These are phyloP conservation scores for Vimba vimba DNA, from an alignment of 2,113 vertebrate genomes.

Conservation along the genomic window DNA sequence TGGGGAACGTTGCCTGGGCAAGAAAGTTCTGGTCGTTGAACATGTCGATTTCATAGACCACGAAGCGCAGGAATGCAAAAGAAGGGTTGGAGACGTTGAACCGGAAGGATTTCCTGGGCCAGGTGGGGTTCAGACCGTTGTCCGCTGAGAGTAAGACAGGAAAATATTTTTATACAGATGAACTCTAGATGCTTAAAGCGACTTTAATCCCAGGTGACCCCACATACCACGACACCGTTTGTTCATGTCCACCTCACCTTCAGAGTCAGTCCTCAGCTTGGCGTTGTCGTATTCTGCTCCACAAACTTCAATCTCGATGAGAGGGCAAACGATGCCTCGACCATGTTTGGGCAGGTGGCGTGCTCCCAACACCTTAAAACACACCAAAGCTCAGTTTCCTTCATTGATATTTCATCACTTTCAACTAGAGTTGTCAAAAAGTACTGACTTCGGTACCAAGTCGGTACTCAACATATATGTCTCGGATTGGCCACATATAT, in stretches of 20 bases:
- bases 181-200: background rate
- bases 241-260: constrained; percentile 77
- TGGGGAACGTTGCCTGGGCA: constrained; percentile 93
- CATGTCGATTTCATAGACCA: constrained; percentile 98
- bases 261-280: constrained; percentile 95
- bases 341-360: constrained; percentile 96
- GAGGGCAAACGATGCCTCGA: constrained; percentile 92
- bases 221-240: background rate
- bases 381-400: background rate
- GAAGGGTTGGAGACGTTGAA: constrained; percentile 91
- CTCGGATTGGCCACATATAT: no score
- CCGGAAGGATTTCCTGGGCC: constrained; percentile 88
- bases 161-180: background rate
- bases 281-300: constrained; percentile 91
- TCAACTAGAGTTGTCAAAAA: no score
- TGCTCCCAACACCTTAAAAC: constrained; percentile 87
- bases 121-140: constrained; percentile 94
- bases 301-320: constrained; percentile 96
- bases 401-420: background rate
- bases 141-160: constrained; percentile 79
- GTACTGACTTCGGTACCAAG: no score
- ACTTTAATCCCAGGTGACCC: background rate
- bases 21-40: constrained; percentile 98
- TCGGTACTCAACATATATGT: no score
- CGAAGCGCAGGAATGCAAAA: constrained; percentile 94